A percentile compares a stretch with the other conserved stretches of the same genome.
Evolutionary conservation across 2,888 invertebrate species (phyloP).

Genomic region (Melikaiella ostensackeni): DNA sequence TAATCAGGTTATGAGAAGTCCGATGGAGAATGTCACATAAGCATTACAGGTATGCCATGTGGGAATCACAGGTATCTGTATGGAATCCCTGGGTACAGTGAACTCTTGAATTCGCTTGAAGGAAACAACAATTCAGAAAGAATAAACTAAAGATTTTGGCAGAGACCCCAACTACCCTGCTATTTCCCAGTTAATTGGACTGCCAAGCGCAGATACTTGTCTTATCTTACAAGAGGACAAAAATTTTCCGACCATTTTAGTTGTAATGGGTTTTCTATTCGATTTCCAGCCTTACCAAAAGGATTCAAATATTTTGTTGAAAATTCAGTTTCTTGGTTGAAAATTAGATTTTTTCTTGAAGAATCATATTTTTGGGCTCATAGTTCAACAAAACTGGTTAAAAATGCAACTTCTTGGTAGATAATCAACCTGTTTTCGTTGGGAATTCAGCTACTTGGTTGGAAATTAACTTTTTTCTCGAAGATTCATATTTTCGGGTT

Average conservation of each 20-base stretch:
- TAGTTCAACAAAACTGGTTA: too few relatives aligned
- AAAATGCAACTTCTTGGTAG: too few relatives aligned
- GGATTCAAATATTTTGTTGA: too few relatives aligned
- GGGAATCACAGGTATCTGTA: background rate
- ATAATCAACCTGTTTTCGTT: too few relatives aligned
- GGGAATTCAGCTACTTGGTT: too few relatives aligned
- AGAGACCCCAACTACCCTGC: slow-evolving; percentile 8
- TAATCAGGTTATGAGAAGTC: background rate
- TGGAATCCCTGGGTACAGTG: background rate
- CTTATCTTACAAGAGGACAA: background rate
- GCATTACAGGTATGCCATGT: background rate
- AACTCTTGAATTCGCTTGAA: background rate
- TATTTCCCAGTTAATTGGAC: slow-evolving; percentile 50
- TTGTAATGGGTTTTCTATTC: background rate
- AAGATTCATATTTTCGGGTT: too few relatives aligned
- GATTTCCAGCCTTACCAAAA: background rate
- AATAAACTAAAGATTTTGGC: slow-evolving; percentile 49
- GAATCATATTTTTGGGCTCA: too few relatives aligned
- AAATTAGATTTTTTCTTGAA: too few relatives aligned
- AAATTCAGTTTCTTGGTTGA: too few relatives aligned
- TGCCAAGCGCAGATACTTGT: slow-evolving; percentile 52
- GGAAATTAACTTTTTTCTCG: too few relatives aligned
- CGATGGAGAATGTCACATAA: background rate
- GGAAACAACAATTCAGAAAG: slow-evolving; percentile 43
- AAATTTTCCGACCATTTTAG: background rate